Conservation (phyloP, 2,888 invertebrate species). For the Punctoribates punctum region DNA sequence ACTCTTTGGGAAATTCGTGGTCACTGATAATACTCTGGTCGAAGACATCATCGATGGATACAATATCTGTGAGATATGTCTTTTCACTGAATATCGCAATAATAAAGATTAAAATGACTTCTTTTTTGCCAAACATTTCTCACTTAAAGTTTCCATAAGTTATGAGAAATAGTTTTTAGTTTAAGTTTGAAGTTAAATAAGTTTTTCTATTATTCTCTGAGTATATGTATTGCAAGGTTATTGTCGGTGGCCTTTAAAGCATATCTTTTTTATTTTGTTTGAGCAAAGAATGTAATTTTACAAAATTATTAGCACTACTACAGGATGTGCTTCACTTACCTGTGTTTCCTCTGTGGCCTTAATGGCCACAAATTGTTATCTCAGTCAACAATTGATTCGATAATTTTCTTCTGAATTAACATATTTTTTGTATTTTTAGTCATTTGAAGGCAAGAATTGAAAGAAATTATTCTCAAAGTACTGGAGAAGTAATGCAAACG, state of each 20-base stretch:
- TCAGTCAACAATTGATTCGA: no score
- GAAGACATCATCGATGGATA: neutral
- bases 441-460: no score
- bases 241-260: neutral
- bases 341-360: neutral
- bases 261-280: neutral
- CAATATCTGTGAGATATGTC: neutral
- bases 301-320: neutral
- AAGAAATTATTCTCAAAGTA: no score
- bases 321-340: slow-evolving; percentile 29
- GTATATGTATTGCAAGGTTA: neutral
- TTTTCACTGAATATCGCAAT: neutral
- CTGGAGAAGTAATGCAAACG: no score
- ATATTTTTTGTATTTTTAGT: no score
- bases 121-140: neutral
- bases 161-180: neutral
- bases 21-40: neutral
- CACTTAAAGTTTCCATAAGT: neutral
- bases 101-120: neutral
- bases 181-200: neutral
- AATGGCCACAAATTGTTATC: neutral
- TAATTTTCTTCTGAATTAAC: no score
- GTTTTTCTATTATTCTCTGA: no score
- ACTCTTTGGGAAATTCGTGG: neutral
- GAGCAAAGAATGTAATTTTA: neutral